Conservation (phyloP, 2,888 invertebrate species). For the Athripsodes cinereus region DNA sequence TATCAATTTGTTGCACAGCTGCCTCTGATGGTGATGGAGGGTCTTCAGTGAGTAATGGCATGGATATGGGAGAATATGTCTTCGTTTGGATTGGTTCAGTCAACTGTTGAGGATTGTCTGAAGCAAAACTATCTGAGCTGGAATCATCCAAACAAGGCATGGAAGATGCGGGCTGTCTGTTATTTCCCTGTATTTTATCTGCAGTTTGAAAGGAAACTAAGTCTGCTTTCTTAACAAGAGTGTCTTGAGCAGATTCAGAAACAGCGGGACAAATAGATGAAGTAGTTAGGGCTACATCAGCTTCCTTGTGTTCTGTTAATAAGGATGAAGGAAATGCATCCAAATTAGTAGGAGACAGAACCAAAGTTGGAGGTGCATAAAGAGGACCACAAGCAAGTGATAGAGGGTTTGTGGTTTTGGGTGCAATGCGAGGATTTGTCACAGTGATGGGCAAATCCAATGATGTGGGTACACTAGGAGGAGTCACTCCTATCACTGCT, state of each 20-base stretch:
- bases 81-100: conserved; percentile 31
- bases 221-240: neutral
- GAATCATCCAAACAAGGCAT: conserved; percentile 34
- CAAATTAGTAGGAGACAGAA: neutral
- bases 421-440: conserved; percentile 67
- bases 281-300: neutral
- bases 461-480: conserved; percentile 58
- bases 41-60: conserved; percentile 55
- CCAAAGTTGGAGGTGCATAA: conserved; percentile 24
- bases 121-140: conserved; percentile 34
- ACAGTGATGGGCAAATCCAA: conserved; percentile 71
- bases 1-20: neutral
- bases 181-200: conserved; percentile 29
- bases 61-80: conserved; percentile 46
- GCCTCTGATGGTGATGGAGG: conserved; percentile 24
- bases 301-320: neutral
- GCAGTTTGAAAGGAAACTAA: neutral
- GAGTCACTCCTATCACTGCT: conserved; percentile 53
- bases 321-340: neutral
- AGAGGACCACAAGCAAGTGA: conserved; percentile 27
- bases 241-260: neutral
- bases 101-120: conserved; percentile 34
- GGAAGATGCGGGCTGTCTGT: conserved; percentile 27
- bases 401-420: conserved; percentile 44
- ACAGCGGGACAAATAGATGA: neutral